These are phyloP conservation scores for Rhopalosiphum padi DNA, from an alignment of 1,140 invertebrate species.

Conservation along the genomic window DNA sequence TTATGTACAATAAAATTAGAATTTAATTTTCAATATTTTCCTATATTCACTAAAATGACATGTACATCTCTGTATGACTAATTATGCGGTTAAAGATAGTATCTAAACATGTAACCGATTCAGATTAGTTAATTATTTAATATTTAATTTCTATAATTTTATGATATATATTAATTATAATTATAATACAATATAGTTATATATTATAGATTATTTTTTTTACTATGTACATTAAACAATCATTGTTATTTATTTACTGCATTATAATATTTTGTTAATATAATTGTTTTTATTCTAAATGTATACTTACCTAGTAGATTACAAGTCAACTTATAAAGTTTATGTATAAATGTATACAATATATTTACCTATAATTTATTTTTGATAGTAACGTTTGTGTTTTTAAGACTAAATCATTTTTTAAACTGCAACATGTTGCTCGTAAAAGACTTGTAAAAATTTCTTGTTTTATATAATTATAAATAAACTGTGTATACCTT, in stretches of 20 bases:
- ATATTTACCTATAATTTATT: slow-evolving; percentile 23
- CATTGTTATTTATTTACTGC: slow-evolving; percentile 40
- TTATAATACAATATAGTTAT: background rate
- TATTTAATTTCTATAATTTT: background rate
- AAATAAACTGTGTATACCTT: slow-evolving; percentile 39
- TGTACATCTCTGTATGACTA: background rate
- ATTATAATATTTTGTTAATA: slow-evolving; percentile 24
- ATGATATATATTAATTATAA: slow-evolving; percentile 20
- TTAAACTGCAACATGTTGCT: slow-evolving; percentile 25
- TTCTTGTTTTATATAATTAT: slow-evolving; percentile 24
- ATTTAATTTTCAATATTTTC: slow-evolving; percentile 3
- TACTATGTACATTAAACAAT: background rate
- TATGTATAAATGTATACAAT: slow-evolving; percentile 42
- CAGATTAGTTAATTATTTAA: background rate
- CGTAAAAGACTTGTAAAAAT: slow-evolving; percentile 24
- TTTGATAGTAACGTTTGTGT: slow-evolving; percentile 25
- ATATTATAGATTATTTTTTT: slow-evolving; percentile 5
- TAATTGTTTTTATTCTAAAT: slow-evolving; percentile 22
- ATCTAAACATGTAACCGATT: background rate
- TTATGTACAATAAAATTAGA: background rate
- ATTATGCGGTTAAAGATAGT: background rate
- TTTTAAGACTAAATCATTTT: slow-evolving; percentile 36
- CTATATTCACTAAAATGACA: slow-evolving; percentile 26
- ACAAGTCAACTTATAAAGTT: slow-evolving; percentile 33
- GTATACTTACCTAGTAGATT: slow-evolving; percentile 27